Percentiles rank a stretch among this genome's conserved stretches.
Conservation (phyloP, 2,113 vertebrate species). For the Dendrocopos noguchii region DNA sequence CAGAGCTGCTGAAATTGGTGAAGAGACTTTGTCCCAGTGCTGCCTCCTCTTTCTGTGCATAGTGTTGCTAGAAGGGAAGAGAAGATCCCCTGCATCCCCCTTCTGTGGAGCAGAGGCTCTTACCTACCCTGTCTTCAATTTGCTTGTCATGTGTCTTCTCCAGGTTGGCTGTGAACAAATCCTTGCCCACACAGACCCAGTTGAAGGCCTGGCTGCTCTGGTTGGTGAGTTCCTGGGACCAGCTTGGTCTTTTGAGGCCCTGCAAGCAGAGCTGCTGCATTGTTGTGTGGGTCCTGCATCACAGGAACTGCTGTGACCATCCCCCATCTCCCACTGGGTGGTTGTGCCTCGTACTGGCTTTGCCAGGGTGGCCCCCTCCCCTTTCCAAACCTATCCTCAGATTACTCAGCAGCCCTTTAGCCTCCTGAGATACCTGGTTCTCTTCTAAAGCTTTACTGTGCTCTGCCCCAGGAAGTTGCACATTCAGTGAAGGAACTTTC, state of each 20-base stretch:
- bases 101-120: not conserved
- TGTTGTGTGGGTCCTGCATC: not conserved
- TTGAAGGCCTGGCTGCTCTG: conserved; percentile 83
- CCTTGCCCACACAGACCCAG: conserved; percentile 68
- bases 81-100: not conserved
- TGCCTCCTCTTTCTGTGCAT: not conserved
- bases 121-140: not conserved
- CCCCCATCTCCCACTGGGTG: not conserved
- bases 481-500: not conserved
- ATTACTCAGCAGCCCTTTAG: not conserved
- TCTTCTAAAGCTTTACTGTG: not conserved
- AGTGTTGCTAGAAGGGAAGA: not conserved
- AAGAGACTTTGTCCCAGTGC: not conserved
- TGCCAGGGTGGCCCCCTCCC: fast-evolving
- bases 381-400: not conserved
- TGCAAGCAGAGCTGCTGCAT: not conserved
- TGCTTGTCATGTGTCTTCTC: not conserved
- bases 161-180: conserved; percentile 87
- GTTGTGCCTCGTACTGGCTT: not conserved
- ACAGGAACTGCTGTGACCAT: too few species aligned
- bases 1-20: not conserved
- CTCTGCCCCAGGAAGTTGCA: not conserved
- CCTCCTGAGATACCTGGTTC: not conserved
- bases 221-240: conserved; percentile 75
- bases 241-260: not conserved